Base-by-base conservation (phyloP, 2,797 vertebrate species). In the Helarctos malayanus region DNA sequence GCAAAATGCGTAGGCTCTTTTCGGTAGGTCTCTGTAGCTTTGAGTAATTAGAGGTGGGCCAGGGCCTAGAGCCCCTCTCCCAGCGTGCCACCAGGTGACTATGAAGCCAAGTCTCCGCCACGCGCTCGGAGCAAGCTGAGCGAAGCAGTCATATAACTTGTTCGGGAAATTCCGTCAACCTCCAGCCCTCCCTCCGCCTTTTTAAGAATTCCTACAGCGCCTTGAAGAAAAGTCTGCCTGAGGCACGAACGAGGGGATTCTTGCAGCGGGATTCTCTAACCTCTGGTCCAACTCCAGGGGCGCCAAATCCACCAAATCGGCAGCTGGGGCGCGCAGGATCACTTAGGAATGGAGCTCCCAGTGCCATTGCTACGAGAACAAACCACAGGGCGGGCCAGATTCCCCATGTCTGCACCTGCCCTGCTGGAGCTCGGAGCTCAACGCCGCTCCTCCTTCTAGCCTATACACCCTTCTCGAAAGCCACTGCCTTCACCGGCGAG, bases 1-100 rank as follows among this genome's bases (percentile, higher is more conserved):
- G 69, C 45, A 78, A 73, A 94, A 82, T n/a, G 49, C 75, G 69
- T 78, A 88, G 81, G 52, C 81, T 96, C 88, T 97, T 95, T 96
- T 73, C 52, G 88, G 85, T 75, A 85, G 81, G 84, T 89, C 38
- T 96, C 91, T 78, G 68, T 56, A 52, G 29, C 82, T 83, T 80
- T 56, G 12, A 38, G 57, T 92, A 91, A 95, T 89, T 93, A n/a
- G 41, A 57, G 47, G 38, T 69, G 29, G 23, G 45, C 84, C 9
- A 65, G 61, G n/a, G 54, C 47, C 13, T 16, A 41, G 65, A 27
- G 45, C 15, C 35, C 57, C 38, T 94, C 61, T 14, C 29, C 7
- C 61, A 13, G 29, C 7, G 29, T 7, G 29, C 61, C 71, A 82
- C 90, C 65, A 69, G 89, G 71, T 78, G 49, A 75, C 52, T 14